Evolutionary conservation across 2,888 invertebrate genomes (phyloP), one percentile per base, ranked within the genome.

Genomic region (Eueremaeus valkanovi): DNA sequence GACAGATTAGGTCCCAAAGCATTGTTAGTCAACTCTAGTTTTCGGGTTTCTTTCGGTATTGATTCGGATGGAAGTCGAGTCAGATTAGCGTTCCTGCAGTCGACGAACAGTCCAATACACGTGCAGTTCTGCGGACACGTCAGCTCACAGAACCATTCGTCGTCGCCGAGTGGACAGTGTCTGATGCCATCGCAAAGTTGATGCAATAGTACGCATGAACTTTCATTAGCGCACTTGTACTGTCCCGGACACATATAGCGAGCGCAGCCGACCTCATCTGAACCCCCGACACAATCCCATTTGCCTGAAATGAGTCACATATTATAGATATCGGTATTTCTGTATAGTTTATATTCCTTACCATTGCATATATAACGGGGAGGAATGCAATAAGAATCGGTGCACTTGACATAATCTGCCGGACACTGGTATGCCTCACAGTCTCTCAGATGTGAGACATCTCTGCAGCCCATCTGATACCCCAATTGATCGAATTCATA

Each of bases 161-260:
- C 82, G 58, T 81, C 81, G 11, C 80, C 80, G 55, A 78, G 66
- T 13, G 80, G 80, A 75, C 82, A 82, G 42, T 82, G 81, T 33
- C 78, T 73, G 24, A 79, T 76, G 21, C 80, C 81, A 75, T 82
- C 81, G 58, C 82, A 82, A 0, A 81, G 63, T 76, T 80, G 80
- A 61, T 77, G 76, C 16, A 79, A 61, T 8, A 81, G 80, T 36
- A 82, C 78, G 73, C 82, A 82, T 24, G 80, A 80, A 27, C 80
- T 78, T 21, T 77, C 77, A 63, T 80, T 79, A 74, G 78, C 79
- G 51, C 82, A 81, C 40, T 79, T 79, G 76, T 81, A 81, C 66
- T 80, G 78, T 18, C 80, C 81, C 18, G 80, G 78, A 75, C 81
- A 81, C 21, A 74, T 75, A 55, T 79, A 80, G 3, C 73, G 77